Evolutionary conservation across 2,797 vertebrate species (phyloP).

Genomic region (Dryobates pubescens): DNA sequence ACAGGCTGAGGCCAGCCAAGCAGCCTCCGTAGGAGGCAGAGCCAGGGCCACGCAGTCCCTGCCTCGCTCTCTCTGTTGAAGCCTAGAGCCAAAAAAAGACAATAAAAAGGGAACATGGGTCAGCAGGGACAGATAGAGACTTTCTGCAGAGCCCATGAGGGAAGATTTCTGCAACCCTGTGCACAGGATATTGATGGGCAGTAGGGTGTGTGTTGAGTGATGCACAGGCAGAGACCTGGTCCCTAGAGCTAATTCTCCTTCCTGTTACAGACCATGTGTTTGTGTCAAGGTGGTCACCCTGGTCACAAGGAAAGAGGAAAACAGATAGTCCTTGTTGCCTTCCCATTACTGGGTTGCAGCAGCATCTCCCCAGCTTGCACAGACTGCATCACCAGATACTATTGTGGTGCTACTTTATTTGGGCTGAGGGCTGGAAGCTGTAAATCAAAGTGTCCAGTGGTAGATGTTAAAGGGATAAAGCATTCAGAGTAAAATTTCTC

Average conservation of each 20-base stretch:
- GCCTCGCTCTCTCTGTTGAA: background rate
- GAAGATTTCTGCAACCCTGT: rapidly evolving
- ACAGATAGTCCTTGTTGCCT: background rate
- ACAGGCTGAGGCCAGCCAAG: rapidly evolving
- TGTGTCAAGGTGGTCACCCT: too few relatives aligned
- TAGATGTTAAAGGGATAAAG: slow-evolving; percentile 17
- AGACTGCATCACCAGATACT: background rate
- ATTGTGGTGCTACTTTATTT: background rate
- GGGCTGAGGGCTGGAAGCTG: slow-evolving; percentile 12
- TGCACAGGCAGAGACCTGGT: background rate
- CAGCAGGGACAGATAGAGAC: background rate
- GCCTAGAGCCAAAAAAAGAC: background rate
- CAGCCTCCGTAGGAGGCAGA: background rate
- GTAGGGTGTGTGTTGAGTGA: background rate
- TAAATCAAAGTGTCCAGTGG: slow-evolving; percentile 40
- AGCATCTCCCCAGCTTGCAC: background rate
- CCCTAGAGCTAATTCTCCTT: background rate
- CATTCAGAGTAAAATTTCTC: slow-evolving; percentile 50
- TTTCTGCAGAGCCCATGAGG: background rate
- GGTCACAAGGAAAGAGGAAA: background rate
- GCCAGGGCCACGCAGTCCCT: background rate
- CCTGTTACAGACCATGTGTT: background rate
- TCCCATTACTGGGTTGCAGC: background rate
- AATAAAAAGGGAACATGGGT: background rate
- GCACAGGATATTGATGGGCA: rapidly evolving